These are phyloP conservation scores for Heliconius ismenius DNA, from an alignment of 2,888 invertebrate species.

Conservation along the genomic window DNA sequence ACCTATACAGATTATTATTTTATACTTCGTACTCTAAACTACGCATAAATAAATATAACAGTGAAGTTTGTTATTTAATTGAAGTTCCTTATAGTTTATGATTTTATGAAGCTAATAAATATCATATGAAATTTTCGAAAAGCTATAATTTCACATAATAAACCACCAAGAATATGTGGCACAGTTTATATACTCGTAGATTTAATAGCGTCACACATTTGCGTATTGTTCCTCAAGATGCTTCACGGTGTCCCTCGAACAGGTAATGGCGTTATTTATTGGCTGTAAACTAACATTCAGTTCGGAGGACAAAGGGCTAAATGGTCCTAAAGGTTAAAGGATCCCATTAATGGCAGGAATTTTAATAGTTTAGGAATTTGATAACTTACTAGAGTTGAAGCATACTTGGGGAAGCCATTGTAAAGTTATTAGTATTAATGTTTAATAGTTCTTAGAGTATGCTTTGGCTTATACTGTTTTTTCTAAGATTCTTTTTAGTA, in stretches of 20 bases:
- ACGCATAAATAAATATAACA: neutral
- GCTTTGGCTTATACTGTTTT: neutral
- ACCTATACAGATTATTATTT: neutral
- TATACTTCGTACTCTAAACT: neutral
- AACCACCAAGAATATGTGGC: slow-evolving; percentile 64
- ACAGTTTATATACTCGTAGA: slow-evolving; percentile 63
- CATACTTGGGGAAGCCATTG: slow-evolving; percentile 7
- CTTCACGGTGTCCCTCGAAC: slow-evolving; percentile 65
- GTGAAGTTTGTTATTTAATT: neutral
- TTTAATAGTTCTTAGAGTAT: neutral
- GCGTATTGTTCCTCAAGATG: slow-evolving; percentile 76
- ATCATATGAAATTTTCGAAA: neutral
- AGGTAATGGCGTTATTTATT: slow-evolving; percentile 79
- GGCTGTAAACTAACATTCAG: slow-evolving; percentile 60
- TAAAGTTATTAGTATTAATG: slow-evolving; percentile 4
- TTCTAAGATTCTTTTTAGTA: too few relatives aligned
- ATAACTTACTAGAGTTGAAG: slow-evolving; percentile 31
- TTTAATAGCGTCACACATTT: slow-evolving; percentile 72
- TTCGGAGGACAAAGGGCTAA: slow-evolving; percentile 66
- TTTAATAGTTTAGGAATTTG: slow-evolving; percentile 58
- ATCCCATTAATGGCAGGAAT: slow-evolving; percentile 55
- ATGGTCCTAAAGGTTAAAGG: slow-evolving; percentile 55
- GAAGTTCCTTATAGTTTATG: neutral
- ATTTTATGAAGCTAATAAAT: neutral
- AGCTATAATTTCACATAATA: slow-evolving; percentile 51